phyloP scores from a whole-genome alignment of 2,113 vertebrate species.

The Vombatus ursinus region DNA sequence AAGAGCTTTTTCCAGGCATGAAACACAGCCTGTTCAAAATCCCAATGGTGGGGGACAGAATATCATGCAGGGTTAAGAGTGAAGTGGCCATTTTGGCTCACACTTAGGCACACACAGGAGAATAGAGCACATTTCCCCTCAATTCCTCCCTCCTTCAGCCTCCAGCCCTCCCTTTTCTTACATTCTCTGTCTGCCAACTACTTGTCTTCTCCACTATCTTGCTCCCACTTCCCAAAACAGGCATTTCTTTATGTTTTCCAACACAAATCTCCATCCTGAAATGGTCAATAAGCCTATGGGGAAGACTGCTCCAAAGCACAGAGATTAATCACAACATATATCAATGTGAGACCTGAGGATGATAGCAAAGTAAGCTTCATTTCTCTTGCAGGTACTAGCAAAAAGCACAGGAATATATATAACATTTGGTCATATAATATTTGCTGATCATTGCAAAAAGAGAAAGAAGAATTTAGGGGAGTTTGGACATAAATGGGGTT shows the following conservation, averaged over 20 bases:
- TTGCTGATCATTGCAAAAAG: neutral
- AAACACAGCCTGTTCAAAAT: neutral
- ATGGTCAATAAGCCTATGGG: conserved; percentile 11
- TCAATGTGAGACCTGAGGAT: neutral
- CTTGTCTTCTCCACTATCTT: neutral
- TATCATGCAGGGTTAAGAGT: neutral
- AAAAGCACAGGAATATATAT: too few species aligned
- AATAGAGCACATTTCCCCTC: neutral
- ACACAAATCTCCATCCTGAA: neutral
- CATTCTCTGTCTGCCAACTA: neutral
- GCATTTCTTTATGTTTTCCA: neutral
- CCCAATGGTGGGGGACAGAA: neutral
- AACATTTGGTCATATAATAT: neutral
- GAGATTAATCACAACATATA: neutral
- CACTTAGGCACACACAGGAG: neutral
- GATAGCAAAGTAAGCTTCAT: neutral
- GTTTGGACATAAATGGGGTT: neutral
- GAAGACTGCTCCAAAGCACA: neutral
- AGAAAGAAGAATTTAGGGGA: conserved; percentile 15
- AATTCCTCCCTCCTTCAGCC: neutral
- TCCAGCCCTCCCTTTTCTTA: neutral
- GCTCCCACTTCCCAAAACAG: neutral
- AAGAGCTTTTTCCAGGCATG: neutral
- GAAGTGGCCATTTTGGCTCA: neutral
- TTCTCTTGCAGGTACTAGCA: neutral